Base-by-base conservation (phyloP, 2,888 invertebrate species). In the Thymelicus sylvestris region DNA sequence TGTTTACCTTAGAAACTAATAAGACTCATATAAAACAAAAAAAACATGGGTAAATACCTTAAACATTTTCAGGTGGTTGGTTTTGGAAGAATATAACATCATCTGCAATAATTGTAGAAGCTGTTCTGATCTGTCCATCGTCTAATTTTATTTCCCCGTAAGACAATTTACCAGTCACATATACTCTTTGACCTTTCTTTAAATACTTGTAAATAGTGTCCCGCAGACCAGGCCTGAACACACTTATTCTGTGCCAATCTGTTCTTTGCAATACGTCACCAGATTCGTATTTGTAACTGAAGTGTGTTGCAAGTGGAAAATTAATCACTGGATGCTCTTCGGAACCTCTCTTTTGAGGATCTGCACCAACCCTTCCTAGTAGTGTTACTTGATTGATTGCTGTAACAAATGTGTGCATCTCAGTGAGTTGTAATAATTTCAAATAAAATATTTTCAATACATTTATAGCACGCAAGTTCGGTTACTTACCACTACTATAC, bases 291-390 rank as follows among this genome's bases (percentile, higher is more conserved):
- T 96, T 96, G 87, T 97, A 98, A 85, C 97, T 97, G 57, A 95
- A 95, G 83, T 98, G 98, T 38, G 98, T 99, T 5, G 98, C 98
- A 67, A 99, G 81, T 0, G 98, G 97, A 88, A 99, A 98, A 76
- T 97, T 95, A 41, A 97, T 95, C 38, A 98, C 97, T 3, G 98
- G 98, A 87, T 97, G 97, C 73, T 97, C 95, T 66, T 96, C 95
- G 2, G 95, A 95, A 3, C 98, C 98, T 76, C 98, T 95, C 83
- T 96, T 95, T 85, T 98, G 97, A 1, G 98, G 98, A 85, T 98
- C 97, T n/a, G 95, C 96, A 0, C 98, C 98, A 52, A 97, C 97
- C 84, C 98, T 94, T 4, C 98, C 98, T 67, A 99, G 87, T 52
- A 99, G 89, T 31, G 96, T 97, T 0, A 98, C 97, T 86, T 95